Percentiles rank a stretch among this genome's conserved stretches.
Evolutionary conservation across 2,797 vertebrate genomes (phyloP).

Genomic region (Microtus obscurus): DNA sequence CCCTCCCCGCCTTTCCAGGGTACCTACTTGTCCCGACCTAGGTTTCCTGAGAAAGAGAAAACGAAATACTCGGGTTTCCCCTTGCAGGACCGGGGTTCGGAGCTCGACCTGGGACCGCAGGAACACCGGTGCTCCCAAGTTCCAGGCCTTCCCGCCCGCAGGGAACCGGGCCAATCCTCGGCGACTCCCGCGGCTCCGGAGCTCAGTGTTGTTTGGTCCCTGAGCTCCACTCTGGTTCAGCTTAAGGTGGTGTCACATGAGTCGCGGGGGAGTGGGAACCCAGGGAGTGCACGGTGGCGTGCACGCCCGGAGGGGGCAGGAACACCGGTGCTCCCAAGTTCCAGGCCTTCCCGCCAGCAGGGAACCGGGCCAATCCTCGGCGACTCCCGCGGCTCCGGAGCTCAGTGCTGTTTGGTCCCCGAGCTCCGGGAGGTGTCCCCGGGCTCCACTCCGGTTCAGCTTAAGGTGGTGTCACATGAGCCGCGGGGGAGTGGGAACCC

Average conservation of each 20-base stretch:
- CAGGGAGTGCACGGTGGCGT: constrained; percentile 67
- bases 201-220: constrained; percentile 5
- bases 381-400: neutral
- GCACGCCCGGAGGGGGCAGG: neutral
- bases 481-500: constrained; percentile 67
- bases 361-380: neutral
- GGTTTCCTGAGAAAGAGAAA: constrained; percentile 36
- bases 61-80: neutral
- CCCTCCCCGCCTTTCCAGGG: constrained; percentile 46
- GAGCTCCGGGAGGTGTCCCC: constrained; percentile 53
- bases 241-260: constrained; percentile 81
- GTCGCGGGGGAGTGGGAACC: constrained; percentile 69
- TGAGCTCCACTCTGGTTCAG: constrained; percentile 14
- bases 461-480: constrained; percentile 81
- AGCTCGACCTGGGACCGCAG: neutral
- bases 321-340: neutral
- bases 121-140: neutral
- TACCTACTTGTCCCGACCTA: constrained; percentile 21
- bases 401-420: neutral
- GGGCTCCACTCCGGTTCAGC: constrained; percentile 26
- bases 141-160: constrained; percentile 21
- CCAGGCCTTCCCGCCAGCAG: constrained; percentile 23
- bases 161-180: neutral
- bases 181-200: neutral
- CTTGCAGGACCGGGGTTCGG: neutral